Percentiles rank a stretch among this genome's conserved stretches.
Evolutionary conservation across 2,888 invertebrate species (phyloP).

Genomic region (Helicoverpa assulta): DNA sequence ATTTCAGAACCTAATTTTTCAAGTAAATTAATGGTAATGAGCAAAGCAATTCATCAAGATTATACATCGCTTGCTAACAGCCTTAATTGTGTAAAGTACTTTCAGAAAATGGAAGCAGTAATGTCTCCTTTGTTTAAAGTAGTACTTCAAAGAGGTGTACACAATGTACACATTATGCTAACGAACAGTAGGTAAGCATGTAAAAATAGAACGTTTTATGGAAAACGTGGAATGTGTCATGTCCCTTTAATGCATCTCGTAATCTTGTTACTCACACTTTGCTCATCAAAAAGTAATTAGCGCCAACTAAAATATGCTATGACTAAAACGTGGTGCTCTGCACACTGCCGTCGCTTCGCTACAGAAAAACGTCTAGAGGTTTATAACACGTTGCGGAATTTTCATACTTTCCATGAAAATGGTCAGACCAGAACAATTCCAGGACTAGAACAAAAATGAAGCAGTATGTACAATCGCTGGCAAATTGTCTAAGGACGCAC

Average conservation of each 20-base stretch:
- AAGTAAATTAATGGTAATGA: conserved; percentile 51
- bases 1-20: conserved; percentile 44
- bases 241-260: conserved; percentile 74
- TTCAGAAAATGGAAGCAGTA: conserved; percentile 46
- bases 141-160: conserved; percentile 39
- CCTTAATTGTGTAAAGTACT: conserved; percentile 45
- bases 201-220: conserved; percentile 58
- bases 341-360: conserved; percentile 46
- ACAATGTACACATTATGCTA: conserved; percentile 48
- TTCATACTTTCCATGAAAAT: conserved; percentile 13
- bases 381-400: conserved; percentile 30
- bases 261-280: conserved; percentile 76
- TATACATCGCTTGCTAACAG: conserved; percentile 48
- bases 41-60: conserved; percentile 55
- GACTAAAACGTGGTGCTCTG: conserved; percentile 67
- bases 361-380: conserved; percentile 42
- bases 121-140: conserved; percentile 48
- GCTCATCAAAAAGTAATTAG: conserved; percentile 86
- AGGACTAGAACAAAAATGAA: not conserved
- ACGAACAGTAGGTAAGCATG: conserved; percentile 39
- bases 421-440: not conserved
- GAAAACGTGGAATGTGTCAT: conserved; percentile 61
- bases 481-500: conserved; percentile 21
- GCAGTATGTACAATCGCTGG: not conserved
- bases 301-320: conserved; percentile 74